Conservation (phyloP, 2,113 vertebrate genomes). For the Sterrhoptilus dennistouni region DNA sequence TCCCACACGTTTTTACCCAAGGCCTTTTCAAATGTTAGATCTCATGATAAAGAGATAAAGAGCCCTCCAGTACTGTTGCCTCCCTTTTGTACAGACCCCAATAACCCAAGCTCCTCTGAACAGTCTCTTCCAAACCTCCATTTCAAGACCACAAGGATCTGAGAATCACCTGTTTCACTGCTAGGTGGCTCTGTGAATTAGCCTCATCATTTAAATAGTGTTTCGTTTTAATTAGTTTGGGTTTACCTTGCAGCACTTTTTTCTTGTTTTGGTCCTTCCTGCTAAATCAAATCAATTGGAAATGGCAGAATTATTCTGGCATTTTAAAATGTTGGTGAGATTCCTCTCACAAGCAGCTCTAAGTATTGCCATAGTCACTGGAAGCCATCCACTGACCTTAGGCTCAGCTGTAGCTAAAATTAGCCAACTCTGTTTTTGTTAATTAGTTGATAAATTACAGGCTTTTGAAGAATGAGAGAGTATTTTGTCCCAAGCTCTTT, state of each 20-base stretch:
- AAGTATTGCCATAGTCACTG: background rate
- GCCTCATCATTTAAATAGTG: background rate
- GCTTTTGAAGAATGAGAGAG: background rate
- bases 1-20: background rate
- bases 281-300: background rate
- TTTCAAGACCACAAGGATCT: background rate
- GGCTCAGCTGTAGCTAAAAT: background rate
- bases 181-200: background rate
- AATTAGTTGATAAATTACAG: background rate
- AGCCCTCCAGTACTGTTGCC: background rate
- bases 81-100: background rate
- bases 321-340: background rate
- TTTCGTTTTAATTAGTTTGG: constrained; percentile 3
- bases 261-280: background rate
- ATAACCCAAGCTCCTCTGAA: background rate
- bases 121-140: background rate
- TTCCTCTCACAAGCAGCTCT: background rate
- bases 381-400: background rate
- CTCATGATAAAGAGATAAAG: background rate
- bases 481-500: background rate
- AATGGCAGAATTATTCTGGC: background rate
- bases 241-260: background rate
- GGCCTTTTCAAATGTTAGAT: background rate
- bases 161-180: background rate
- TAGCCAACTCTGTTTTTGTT: background rate